Evolutionary conservation across 2,888 invertebrate genomes (phyloP).

Genomic region (Watsonalla binaria): DNA sequence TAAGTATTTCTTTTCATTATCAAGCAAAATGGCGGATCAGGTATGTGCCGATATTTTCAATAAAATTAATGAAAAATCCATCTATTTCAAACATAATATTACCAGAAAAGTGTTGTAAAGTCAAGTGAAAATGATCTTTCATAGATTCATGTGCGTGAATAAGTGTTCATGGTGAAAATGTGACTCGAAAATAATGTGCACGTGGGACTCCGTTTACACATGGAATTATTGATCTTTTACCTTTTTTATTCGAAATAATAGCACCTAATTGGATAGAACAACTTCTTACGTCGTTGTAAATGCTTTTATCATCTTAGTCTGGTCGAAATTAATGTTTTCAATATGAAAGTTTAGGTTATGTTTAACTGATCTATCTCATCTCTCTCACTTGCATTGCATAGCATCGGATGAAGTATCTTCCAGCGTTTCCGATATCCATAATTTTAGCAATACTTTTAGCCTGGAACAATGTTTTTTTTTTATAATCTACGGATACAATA

Average conservation of each 20-base stretch:
- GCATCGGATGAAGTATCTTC: too few relatives aligned
- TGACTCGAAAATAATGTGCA: slow-evolving; percentile 39
- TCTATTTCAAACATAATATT: slow-evolving; percentile 10
- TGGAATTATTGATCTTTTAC: slow-evolving; percentile 2
- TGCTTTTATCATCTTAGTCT: too few relatives aligned
- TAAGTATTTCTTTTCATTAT: slow-evolving; percentile 70
- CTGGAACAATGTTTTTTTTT: too few relatives aligned
- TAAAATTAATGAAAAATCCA: slow-evolving; percentile 29
- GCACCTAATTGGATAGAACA: too few relatives aligned
- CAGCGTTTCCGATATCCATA: too few relatives aligned
- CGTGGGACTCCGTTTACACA: slow-evolving; percentile 41
- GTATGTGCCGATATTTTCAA: slow-evolving; percentile 74
- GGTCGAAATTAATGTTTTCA: too few relatives aligned
- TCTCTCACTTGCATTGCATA: too few relatives aligned
- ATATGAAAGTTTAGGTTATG: not conserved
- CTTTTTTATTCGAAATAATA: not conserved
- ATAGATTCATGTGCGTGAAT: slow-evolving; percentile 13
- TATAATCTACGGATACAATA: too few relatives aligned
- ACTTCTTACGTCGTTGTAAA: too few relatives aligned
- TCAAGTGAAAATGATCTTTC: slow-evolving; percentile 3
- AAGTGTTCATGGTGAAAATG: slow-evolving; percentile 38
- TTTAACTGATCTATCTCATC: not conserved
- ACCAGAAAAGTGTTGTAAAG: slow-evolving; percentile 12
- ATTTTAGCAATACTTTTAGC: too few relatives aligned
- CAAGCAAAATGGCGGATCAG: slow-evolving; percentile 90